Evolutionary conservation across 1,140 invertebrate genomes (phyloP), one percentile per base, ranked within the genome.

Genomic region (Listronotus bonariensis): DNA sequence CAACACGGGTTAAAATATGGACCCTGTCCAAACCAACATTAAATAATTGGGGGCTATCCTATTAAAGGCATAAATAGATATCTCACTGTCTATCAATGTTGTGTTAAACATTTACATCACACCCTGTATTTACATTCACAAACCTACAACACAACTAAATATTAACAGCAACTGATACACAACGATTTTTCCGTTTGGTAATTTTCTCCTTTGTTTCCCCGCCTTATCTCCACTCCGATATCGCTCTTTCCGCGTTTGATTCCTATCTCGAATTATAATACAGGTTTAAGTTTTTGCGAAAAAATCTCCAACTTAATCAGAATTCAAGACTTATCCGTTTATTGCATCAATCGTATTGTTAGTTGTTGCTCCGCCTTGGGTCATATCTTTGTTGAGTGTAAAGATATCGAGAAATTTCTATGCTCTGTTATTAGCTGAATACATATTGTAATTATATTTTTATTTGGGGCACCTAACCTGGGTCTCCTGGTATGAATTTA

Each of bases 321-420:
- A 65, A 65, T 65, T 48, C 62, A 55, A 48, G 62, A 65, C 62
- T 65, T 65, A 65, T 56, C 53, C 62, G 52, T 38, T 57, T 65
- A 65, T 65, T 65, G 62, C 54, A 65, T 65, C 62, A 65, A 65
- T 65, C 62, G 62, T 49, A 65, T 65, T 65, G 62, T 60, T 60
- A 36, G 38, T 62, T 55, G 53, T 57, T 51, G 53, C 62, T 53
- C 62, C 62, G 62, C 62, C 62, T 57, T 17, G 26, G 48, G 62
- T 42, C 53, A 20, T 56, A 55, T 49, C 43, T 65, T 40, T 46
- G 45, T 43, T 53, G 34, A 55, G 40, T 62, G 49, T 62, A 36
- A 36, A 26, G 40, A 63, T 41, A 55, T 49, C 62, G 42, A 41
- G 38, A 56, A 57, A 56, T 45, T 46, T 41, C 54, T 40, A 11